Percentiles rank a stretch among this genome's conserved stretches.
Evolutionary conservation across 2,888 invertebrate species (phyloP).

Genomic region (Cheilosia variabilis): DNA sequence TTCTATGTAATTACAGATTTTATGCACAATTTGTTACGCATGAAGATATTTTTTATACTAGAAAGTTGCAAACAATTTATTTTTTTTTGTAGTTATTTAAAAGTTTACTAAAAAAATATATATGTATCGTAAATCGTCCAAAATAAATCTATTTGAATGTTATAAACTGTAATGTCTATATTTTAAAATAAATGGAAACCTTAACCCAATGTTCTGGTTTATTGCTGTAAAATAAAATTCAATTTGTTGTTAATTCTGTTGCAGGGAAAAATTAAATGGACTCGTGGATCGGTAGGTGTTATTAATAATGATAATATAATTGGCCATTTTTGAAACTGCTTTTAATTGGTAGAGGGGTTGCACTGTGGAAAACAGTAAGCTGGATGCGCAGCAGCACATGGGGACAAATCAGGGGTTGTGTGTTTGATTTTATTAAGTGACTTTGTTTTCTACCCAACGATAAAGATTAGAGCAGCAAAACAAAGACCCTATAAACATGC

Average conservation of each 20-base stretch:
- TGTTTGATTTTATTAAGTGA: too few relatives aligned
- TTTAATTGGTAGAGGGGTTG: too few relatives aligned
- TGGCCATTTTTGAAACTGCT: too few relatives aligned
- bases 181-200: slow-evolving; percentile 25
- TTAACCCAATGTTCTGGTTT: background rate
- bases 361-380: too few relatives aligned
- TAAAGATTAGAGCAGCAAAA: too few relatives aligned
- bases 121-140: slow-evolving; percentile 14
- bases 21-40: background rate
- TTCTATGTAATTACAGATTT: slow-evolving; percentile 1
- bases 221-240: background rate
- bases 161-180: slow-evolving; percentile 23
- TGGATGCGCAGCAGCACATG: too few relatives aligned
- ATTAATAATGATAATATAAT: too few relatives aligned
- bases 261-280: background rate
- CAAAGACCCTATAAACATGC: too few relatives aligned
- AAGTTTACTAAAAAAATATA: slow-evolving; percentile 3
- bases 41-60: background rate
- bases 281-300: too few relatives aligned
- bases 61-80: slow-evolving; percentile 1
- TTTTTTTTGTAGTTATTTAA: slow-evolving; percentile 7
- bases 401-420: too few relatives aligned
- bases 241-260: background rate
- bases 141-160: slow-evolving; percentile 7
- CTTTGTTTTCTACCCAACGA: too few relatives aligned